Evolutionary conservation across 2,888 invertebrate species (phyloP).

Genomic region (Lasiommata megera): DNA sequence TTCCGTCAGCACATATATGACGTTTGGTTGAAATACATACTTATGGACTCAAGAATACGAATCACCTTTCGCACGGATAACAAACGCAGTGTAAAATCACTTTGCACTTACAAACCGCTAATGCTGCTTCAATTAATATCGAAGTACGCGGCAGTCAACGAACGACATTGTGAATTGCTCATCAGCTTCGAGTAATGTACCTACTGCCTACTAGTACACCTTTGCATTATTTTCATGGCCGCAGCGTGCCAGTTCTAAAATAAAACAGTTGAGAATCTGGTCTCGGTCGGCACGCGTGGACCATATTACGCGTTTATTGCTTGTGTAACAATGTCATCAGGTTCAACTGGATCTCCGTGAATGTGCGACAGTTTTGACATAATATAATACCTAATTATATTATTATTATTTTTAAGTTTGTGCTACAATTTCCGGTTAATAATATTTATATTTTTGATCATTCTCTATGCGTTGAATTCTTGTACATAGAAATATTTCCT

Average conservation of each 20-base stretch:
- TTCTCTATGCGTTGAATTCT: not conserved
- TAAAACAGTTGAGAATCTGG: conserved; percentile 75
- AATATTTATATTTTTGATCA: not conserved
- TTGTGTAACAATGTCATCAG: conserved; percentile 48
- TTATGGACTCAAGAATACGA: too few relatives aligned
- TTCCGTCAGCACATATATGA: too few relatives aligned
- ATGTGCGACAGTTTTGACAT: conserved; percentile 14
- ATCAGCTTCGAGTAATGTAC: conserved; percentile 48
- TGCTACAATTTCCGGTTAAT: not conserved
- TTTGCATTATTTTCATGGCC: conserved; percentile 72
- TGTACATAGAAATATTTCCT: not conserved
- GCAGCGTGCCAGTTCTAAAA: conserved; percentile 67
- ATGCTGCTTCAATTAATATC: conserved; percentile 22
- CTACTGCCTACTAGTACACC: conserved; percentile 45
- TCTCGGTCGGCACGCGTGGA: conserved; percentile 58
- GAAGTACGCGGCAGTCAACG: conserved; percentile 50
- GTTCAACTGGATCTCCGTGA: conserved; percentile 26
- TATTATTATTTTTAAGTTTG: too few relatives aligned
- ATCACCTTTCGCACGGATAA: not conserved
- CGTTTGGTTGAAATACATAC: too few relatives aligned
- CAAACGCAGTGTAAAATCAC: conserved; percentile 16
- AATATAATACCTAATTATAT: not conserved
- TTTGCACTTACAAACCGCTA: conserved; percentile 14
- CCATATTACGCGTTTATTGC: conserved; percentile 48
- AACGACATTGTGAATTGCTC: conserved; percentile 62